Evolutionary conservation across 2,797 vertebrate genomes (phyloP).

Genomic region (Phylloscopus collybita): DNA sequence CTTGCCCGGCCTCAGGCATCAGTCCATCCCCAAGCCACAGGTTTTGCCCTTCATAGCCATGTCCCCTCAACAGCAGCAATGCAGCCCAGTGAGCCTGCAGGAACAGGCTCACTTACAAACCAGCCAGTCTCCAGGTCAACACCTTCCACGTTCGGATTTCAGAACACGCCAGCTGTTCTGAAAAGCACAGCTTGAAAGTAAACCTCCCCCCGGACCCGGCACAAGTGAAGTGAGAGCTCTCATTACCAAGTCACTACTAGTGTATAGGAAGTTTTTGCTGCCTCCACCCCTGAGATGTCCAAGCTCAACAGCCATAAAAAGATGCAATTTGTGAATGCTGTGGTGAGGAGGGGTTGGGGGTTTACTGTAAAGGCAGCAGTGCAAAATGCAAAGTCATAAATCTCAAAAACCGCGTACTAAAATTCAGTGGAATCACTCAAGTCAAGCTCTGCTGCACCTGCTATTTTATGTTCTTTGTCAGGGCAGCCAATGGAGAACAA

Average conservation of each 20-base stretch:
- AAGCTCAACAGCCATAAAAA: conserved; percentile 3
- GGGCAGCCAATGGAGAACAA: conserved; percentile 41
- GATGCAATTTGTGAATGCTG: neutral
- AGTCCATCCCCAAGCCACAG: neutral
- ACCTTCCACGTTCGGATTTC: neutral
- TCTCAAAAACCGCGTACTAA: neutral
- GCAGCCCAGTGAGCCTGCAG: neutral
- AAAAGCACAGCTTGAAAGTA: neutral
- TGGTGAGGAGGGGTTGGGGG: neutral
- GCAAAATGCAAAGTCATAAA: neutral
- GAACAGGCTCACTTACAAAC: neutral
- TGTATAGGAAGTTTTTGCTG: neutral
- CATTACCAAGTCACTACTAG: neutral
- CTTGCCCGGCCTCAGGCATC: neutral
- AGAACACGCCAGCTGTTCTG: fast-evolving
- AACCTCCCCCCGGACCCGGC: neutral
- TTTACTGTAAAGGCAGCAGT: neutral
- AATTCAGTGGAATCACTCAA: conserved; percentile 13
- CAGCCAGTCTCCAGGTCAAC: neutral
- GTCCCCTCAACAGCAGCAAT: neutral
- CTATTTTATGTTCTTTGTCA: conserved; percentile 31
- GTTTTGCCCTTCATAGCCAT: neutral
- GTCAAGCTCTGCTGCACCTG: neutral
- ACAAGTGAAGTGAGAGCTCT: neutral
- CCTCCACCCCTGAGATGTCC: neutral